These are phyloP conservation scores for Copidosoma aretas DNA, from an alignment of 2,888 invertebrate genomes.

Conservation along the genomic window DNA sequence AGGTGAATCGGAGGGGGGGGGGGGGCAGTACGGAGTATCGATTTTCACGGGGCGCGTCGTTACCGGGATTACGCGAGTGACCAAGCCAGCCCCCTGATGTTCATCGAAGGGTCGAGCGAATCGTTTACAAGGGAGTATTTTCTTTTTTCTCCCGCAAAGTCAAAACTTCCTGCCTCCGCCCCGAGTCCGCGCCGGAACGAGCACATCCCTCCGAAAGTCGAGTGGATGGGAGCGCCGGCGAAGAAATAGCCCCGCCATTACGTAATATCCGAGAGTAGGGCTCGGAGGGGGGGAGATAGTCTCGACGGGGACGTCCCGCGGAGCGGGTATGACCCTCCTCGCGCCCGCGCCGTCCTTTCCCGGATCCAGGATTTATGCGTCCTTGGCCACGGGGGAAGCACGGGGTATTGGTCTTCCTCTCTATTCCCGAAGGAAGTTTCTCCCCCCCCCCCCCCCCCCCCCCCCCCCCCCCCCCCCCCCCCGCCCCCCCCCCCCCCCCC, in stretches of 20 bases:
- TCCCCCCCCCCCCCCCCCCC: slow-evolving; percentile 51
- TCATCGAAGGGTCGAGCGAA: no score
- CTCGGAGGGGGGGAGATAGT: slow-evolving; percentile 42
- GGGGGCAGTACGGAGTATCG: slow-evolving; percentile 16
- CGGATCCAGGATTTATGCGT: slow-evolving; percentile 57
- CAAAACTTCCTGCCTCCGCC: no score
- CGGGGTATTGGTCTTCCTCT: slow-evolving; percentile 56
- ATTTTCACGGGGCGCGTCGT: slow-evolving; percentile 18
- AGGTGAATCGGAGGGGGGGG: neutral
- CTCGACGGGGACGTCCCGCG: slow-evolving; percentile 44
- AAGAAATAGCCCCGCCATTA: slow-evolving; percentile 47
- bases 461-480: slow-evolving; percentile 38
- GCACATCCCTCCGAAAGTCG: neutral
- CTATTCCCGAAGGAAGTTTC: slow-evolving; percentile 54
- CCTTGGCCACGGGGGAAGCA: slow-evolving; percentile 54
- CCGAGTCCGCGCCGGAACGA: no score
- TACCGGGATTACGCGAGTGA: no score
- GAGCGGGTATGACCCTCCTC: slow-evolving; percentile 24
- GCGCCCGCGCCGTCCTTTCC: slow-evolving; percentile 36
- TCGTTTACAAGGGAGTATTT: no score
- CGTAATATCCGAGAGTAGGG: slow-evolving; percentile 53
- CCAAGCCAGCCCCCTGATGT: no score
- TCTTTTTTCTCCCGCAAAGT: slow-evolving; percentile 6
- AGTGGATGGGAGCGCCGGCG: slow-evolving; percentile 2
- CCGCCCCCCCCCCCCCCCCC: slow-evolving; percentile 47